Percentiles rank a stretch among this genome's conserved stretches.
Evolutionary conservation across 2,113 vertebrate genomes (phyloP).

Genomic region (Nicator chloris): DNA sequence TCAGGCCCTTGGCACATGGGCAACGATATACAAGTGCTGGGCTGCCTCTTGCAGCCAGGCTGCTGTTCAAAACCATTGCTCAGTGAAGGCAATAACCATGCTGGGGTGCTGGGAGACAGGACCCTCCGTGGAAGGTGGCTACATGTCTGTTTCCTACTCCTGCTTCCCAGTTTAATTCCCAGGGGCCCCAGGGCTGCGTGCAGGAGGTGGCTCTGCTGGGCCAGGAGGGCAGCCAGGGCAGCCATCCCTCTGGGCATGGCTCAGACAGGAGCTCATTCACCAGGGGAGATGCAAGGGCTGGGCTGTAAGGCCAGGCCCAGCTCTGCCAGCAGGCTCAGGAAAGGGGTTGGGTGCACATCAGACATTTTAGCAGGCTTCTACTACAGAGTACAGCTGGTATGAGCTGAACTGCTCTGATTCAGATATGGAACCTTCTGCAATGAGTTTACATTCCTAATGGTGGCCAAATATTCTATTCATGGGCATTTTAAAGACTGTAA

Average conservation of each 20-base stretch:
- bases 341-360: neutral
- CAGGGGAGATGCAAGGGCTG: neutral
- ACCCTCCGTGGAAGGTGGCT: neutral
- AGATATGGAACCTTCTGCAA: neutral
- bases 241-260: rapidly evolving
- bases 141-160: rapidly evolving
- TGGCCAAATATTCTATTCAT: neutral
- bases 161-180: rapidly evolving
- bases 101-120: neutral
- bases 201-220: neutral
- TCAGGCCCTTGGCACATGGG: neutral
- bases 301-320: neutral
- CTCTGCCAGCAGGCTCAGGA: neutral
- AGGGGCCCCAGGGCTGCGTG: neutral
- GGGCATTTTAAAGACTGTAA: neutral
- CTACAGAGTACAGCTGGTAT: neutral
- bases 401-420: neutral
- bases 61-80: neutral
- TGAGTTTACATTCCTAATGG: neutral
- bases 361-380: neutral
- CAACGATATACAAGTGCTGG: rapidly evolving
- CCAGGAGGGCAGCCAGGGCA: neutral
- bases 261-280: rapidly evolving
- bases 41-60: neutral
- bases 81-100: neutral